Base-by-base conservation (phyloP, 2,113 vertebrate species). In the Casuarius casuarius region DNA sequence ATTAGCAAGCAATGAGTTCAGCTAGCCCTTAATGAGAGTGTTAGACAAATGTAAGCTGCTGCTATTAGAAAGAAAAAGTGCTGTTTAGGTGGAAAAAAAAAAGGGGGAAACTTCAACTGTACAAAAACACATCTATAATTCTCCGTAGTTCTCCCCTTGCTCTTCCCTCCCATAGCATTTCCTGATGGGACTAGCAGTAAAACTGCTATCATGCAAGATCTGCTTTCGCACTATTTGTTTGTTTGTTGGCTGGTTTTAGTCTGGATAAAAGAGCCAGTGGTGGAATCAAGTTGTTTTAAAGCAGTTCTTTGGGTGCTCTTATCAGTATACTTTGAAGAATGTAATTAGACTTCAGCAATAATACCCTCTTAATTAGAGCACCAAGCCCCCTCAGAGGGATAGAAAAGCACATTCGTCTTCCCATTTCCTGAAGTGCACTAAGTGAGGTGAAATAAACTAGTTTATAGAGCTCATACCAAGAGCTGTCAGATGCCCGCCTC, bases 311-410 rank as follows among this genome's bases (percentile, higher is more conserved):
- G 0, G 23, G 2, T 59, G 38, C n/a, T 89, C 46, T 78, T 94
- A 79, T 65, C 66, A 65, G 19, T 28, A 76, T 9, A 49, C 51
- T 87, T 68, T 79, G 80, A 77, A 85, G n/a, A 91, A 70, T 19
- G 35, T 44, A 93, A 92, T 91, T 73, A 93, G 63, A 79, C 74
- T 66, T 90, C 68, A 84, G 61, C 26, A 86, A 88, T 86, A 94
- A 90, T 90, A 62, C 48, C 19, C 25, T 80, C 25, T 86, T 93
- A 90, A 92, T 96, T 94, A 77, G 26, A 87, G 65, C 58, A 71
- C 38, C 56, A 74, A 75, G 38, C 42, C 61, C 51, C 31, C 65
- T 89, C 76, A 67, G 68, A 95, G 44, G n/a, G 8, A 44, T 26
- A 67, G 20, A 38, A 87, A 93, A 84, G 65, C 68, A 71, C 28